Evolutionary conservation across 1,140 invertebrate species (phyloP), one percentile per base, ranked within the genome.

Genomic region (Cotesia vestalis): DNA sequence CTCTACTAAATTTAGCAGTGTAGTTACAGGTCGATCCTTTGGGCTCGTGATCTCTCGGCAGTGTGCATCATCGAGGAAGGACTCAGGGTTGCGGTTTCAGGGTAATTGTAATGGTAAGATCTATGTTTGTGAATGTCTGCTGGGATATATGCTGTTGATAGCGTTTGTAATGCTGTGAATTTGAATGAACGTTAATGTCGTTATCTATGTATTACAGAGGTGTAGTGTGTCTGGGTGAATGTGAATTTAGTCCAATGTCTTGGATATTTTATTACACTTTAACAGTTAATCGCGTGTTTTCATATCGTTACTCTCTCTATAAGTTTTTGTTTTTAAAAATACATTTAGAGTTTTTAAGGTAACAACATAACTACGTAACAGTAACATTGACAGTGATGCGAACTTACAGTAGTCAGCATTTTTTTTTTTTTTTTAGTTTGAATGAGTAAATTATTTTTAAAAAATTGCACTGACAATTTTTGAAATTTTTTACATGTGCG

Each of bases 351-450:
- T 27, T 27, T 27, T 27, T 27, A 27, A 27, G 27, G 27, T 27
- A 27, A 27, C 27, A 27, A 27, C 27, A 3, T 27, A 27, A 61
- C 73, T 75, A 75, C 74, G 68, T 68, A 75, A 67, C 70, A 75
- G 64, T 71, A 74, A 74, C 74, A 75, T 70, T 63, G 74, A 68
- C 71, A 73, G 67, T 69, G 69, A 73, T 74, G 64, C 73, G 69
- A 74, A 55, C 51, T 17, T 2, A 27, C n/a, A 35, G 38, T 55
- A 61, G 55, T 38, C 57, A 69, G 4, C 34, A 14, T 8, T 3
- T 12, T 57, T 57, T 57, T n/a, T 55, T 55, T 55, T 20, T 20
- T 27, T 60, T 60, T 0, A 36, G 0, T 38, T 36, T n/a, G 2
- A 27, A 27, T 27, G 27, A 27, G 27, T 27, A 27, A 27, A 27